phyloP scores from a whole-genome alignment of 2,113 vertebrate species.

The Collichthys lucidus region DNA sequence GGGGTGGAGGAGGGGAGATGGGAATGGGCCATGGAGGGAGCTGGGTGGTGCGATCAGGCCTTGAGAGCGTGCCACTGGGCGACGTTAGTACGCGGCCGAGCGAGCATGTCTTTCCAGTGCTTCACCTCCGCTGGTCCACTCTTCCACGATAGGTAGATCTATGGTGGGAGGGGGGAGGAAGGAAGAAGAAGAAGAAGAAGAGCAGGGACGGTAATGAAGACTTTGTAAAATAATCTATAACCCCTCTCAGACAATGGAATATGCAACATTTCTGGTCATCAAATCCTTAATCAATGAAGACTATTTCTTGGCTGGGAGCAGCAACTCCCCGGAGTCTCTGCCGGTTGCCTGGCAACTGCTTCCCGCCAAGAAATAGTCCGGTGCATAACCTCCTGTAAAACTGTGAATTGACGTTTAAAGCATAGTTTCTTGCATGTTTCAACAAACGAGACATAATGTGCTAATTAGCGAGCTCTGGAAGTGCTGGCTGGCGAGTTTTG shows the following conservation, averaged over 20 bases:
- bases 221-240: not conserved
- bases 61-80: constrained; percentile 99
- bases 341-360: constrained; percentile 37
- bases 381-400: not conserved
- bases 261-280: not conserved
- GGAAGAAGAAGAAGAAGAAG: not conserved
- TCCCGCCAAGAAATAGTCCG: not conserved
- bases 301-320: constrained; percentile 13
- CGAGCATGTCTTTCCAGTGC: constrained; percentile 99
- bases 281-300: constrained; percentile 31
- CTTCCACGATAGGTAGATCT: constrained; percentile 99
- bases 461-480: not conserved
- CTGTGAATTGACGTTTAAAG: not conserved
- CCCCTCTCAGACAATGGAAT: not conserved
- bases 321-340: not conserved
- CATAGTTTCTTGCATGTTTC: not conserved
- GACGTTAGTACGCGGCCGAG: constrained; percentile 95
- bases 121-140: constrained; percentile 97
- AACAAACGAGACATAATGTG: not conserved
- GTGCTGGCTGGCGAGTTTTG: not conserved
- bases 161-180: constrained; percentile 5
- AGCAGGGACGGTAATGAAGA: not conserved
- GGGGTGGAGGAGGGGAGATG: constrained; percentile 78
- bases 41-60: constrained; percentile 88
- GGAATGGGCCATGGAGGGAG: constrained; percentile 74